A percentile compares a stretch with the other conserved stretches of the same genome.
phyloP scores from a whole-genome alignment of 2,797 vertebrate species.

The Sebastes matsubarae region DNA sequence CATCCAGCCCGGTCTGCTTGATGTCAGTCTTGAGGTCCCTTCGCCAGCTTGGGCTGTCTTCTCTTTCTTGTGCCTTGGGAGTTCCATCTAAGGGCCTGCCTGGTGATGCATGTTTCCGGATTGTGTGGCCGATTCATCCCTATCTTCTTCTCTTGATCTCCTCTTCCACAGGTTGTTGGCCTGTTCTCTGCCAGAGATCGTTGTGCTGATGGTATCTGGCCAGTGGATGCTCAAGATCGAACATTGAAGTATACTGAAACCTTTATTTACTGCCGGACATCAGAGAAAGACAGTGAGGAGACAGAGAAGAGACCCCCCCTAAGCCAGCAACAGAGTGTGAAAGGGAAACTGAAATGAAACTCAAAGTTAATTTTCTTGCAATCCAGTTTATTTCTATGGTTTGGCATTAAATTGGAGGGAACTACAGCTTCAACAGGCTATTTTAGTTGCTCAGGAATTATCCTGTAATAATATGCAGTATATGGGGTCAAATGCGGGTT shows the following conservation, averaged over 20 bases:
- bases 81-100: background rate
- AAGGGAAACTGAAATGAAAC: background rate
- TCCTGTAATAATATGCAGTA: slow-evolving; percentile 3
- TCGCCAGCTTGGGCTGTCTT: background rate
- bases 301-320: background rate
- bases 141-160: background rate
- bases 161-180: background rate
- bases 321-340: background rate
- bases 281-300: background rate
- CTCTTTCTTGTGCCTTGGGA: background rate
- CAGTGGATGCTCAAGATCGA: background rate
- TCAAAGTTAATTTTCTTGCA: background rate
- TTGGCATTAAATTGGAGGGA: background rate
- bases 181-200: background rate
- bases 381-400: background rate
- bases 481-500: slow-evolving; percentile 13
- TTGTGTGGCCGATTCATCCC: background rate
- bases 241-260: background rate
- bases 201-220: background rate
- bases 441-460: background rate
- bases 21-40: background rate
- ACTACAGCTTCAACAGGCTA: background rate
- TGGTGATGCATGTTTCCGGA: background rate
- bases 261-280: background rate
- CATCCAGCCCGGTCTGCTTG: background rate